Evolutionary conservation across 2,888 invertebrate genomes (phyloP).

Genomic region (Autographa pulchrina): DNA sequence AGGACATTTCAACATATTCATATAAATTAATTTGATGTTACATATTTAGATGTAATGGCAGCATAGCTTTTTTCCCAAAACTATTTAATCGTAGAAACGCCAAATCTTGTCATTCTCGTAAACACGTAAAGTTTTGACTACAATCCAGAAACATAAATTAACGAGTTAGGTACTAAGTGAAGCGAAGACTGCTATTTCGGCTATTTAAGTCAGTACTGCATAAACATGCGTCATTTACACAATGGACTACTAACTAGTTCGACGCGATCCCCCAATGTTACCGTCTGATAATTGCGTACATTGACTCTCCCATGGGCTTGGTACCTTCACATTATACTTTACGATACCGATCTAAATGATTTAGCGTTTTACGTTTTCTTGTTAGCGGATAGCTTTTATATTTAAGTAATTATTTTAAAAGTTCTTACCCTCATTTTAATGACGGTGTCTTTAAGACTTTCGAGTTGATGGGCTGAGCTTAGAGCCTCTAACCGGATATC

Average conservation of each 20-base stretch:
- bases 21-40: slow-evolving; percentile 31
- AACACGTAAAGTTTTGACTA: background rate
- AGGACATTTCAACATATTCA: slow-evolving; percentile 51
- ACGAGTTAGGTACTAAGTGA: background rate
- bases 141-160: background rate
- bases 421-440: slow-evolving; percentile 97
- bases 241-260: slow-evolving; percentile 40
- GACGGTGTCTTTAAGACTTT: slow-evolving; percentile 98
- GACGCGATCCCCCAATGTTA: slow-evolving; percentile 34
- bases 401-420: slow-evolving; percentile 12
- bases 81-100: background rate
- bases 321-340: slow-evolving; percentile 24
- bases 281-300: slow-evolving; percentile 34
- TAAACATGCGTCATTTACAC: slow-evolving; percentile 38
- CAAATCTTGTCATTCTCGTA: background rate
- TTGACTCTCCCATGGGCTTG: slow-evolving; percentile 31
- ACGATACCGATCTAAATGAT: slow-evolving; percentile 42
- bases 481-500: slow-evolving; percentile 99
- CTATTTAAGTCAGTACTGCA: slow-evolving; percentile 33
- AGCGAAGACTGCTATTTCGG: too few species aligned
- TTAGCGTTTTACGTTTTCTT: slow-evolving; percentile 24
- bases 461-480: slow-evolving; percentile 98
- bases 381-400: slow-evolving; percentile 21
- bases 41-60: background rate
- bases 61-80: background rate